phyloP scores from a whole-genome alignment of 2,888 invertebrate species.

The Pristionchus fissidentatus region DNA sequence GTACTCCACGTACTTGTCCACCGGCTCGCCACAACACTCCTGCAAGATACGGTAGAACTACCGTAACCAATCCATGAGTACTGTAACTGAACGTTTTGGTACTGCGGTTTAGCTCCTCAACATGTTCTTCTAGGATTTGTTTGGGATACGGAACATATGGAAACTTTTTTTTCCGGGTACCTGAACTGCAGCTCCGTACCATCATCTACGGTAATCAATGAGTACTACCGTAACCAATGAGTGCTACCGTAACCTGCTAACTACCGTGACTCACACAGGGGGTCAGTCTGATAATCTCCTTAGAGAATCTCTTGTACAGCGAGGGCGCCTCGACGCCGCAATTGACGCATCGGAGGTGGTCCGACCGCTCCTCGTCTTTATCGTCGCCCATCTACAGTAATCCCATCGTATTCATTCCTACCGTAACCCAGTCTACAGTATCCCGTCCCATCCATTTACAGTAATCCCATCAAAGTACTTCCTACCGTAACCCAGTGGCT shows the following conservation, averaged over 20 bases:
- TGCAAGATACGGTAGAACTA: background rate
- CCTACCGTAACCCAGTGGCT: no score
- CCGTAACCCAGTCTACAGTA: no score
- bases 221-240: no score
- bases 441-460: no score
- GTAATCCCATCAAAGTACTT: no score
- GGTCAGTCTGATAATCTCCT: conserved; percentile 40
- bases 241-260: background rate
- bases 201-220: background rate
- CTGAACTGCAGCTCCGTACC: no score
- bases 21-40: conserved; percentile 40
- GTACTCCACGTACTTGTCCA: conserved; percentile 45
- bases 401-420: no score
- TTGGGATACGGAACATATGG: no score
- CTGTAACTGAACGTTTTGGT: no score
- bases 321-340: conserved; percentile 24
- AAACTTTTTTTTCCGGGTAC: no score
- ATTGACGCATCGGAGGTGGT: conserved; percentile 33
- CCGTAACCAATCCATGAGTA: background rate
- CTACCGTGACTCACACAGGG: conserved; percentile 1
- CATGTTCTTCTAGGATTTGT: no score
- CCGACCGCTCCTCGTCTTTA: background rate
- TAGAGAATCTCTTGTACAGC: conserved; percentile 37
- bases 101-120: no score
- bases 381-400: conserved; percentile 34